Evolutionary conservation across 2,888 invertebrate species (phyloP).

Genomic region (Amblyteles armatorius): DNA sequence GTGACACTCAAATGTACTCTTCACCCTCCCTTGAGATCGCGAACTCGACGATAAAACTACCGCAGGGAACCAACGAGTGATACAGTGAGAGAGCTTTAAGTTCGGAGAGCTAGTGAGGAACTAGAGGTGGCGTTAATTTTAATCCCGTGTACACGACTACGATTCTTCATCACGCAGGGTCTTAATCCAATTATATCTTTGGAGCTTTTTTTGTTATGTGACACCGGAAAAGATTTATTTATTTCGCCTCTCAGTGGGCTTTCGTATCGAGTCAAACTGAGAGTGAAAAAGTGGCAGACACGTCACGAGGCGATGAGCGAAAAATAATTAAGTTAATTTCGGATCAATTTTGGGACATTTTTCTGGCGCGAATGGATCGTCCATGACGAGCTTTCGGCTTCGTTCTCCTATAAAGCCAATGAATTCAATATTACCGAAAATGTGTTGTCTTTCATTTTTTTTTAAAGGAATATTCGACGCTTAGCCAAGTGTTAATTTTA

Average conservation of each 20-base stretch:
- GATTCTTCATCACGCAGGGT: conserved; percentile 48
- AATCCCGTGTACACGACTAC: conserved; percentile 64
- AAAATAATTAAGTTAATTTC: too few relatives aligned
- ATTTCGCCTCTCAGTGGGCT: too few relatives aligned
- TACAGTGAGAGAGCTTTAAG: conserved; percentile 40
- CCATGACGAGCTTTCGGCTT: not conserved
- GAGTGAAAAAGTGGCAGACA: too few relatives aligned
- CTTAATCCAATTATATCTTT: conserved; percentile 58
- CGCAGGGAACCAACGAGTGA: conserved; percentile 20
- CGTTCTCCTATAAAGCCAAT: not conserved
- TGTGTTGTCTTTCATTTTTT: not conserved
- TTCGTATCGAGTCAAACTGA: too few relatives aligned
- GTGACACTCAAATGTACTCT: conserved; percentile 52
- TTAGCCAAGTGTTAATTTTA: conserved; percentile 50
- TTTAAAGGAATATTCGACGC: not conserved
- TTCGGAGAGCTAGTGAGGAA: conserved; percentile 45
- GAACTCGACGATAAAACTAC: conserved; percentile 45
- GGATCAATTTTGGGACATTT: not conserved
- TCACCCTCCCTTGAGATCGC: conserved; percentile 50
- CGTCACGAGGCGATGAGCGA: too few relatives aligned
- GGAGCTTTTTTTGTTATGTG: conserved; percentile 22
- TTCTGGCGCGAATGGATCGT: not conserved
- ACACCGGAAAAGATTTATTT: too few relatives aligned
- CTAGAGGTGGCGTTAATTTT: conserved; percentile 65
- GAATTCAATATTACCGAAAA: not conserved